phyloP scores from a whole-genome alignment of 2,888 invertebrate genomes.

The Nyleta sp. region DNA sequence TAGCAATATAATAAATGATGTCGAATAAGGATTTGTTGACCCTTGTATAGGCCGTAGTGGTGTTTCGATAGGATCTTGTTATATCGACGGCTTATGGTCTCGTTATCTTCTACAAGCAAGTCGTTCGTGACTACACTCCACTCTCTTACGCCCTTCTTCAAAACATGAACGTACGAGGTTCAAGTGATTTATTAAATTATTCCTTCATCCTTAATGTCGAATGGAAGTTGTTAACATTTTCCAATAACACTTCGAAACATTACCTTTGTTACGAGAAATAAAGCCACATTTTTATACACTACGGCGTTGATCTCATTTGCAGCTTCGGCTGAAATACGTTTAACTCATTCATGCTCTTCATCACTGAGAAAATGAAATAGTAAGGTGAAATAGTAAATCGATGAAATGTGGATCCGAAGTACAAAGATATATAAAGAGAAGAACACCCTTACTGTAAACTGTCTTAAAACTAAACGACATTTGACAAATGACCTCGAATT shows the following conservation, averaged over 20 bases:
- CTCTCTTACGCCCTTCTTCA: constrained; percentile 44
- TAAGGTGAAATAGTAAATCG: no score
- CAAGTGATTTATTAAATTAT: constrained; percentile 68
- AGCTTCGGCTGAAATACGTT: no score
- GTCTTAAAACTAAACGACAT: background rate
- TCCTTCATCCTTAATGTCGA: constrained; percentile 56
- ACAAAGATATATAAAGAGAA: no score
- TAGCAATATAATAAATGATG: constrained; percentile 52
- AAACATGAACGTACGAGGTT: constrained; percentile 41
- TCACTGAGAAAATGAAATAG: no score
- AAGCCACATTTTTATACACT: no score
- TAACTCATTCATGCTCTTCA: no score
- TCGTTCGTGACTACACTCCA: constrained; percentile 54
- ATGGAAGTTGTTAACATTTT: constrained; percentile 42
- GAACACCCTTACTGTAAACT: no score
- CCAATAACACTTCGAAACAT: no score
- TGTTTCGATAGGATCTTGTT: constrained; percentile 72
- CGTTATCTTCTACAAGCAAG: constrained; percentile 71
- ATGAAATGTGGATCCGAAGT: no score
- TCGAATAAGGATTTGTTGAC: constrained; percentile 67
- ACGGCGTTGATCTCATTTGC: no score
- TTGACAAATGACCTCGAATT: background rate
- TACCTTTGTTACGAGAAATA: no score
- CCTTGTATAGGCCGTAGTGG: constrained; percentile 42
- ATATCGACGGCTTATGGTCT: constrained; percentile 72